Evolutionary conservation across 1,140 invertebrate genomes (phyloP).

Genomic region (Anastrepha ludens): DNA sequence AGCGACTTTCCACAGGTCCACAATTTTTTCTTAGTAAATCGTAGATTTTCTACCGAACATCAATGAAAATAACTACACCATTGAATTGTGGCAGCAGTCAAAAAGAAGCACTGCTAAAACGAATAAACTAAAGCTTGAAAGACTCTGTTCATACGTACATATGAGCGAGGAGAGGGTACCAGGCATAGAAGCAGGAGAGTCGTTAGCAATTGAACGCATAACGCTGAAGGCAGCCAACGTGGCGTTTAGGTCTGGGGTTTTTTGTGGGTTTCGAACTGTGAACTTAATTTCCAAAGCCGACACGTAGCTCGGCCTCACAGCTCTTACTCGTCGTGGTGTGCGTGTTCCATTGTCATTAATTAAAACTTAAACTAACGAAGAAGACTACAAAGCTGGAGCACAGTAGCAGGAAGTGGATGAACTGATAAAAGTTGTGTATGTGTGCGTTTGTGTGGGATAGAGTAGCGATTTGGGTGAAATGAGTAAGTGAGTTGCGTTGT

Average conservation of each 20-base stretch:
- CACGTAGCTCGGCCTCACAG: slow-evolving; percentile 7
- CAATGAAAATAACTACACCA: no score
- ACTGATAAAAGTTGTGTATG: background rate
- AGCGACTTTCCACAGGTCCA: no score
- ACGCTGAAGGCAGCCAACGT: background rate
- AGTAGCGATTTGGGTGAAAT: background rate
- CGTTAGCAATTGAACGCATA: background rate
- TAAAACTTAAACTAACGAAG: slow-evolving; percentile 2
- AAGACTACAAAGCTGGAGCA: slow-evolving; percentile 18
- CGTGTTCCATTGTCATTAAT: slow-evolving; percentile 50
- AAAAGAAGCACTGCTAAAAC: no score
- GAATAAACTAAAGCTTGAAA: no score
- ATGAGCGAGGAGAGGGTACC: background rate
- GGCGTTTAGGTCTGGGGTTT: background rate
- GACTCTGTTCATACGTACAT: background rate
- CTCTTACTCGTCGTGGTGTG: background rate
- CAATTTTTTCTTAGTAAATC: no score
- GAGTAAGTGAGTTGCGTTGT: background rate
- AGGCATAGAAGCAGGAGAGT: background rate
- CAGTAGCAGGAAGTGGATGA: background rate
- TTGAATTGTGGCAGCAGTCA: no score
- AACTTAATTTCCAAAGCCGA: slow-evolving; percentile 36
- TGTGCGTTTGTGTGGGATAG: background rate
- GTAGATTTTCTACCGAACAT: no score
- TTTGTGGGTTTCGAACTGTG: background rate